A percentile compares a stretch with the other conserved stretches of the same genome.
Conservation (phyloP, 2,797 vertebrate species). For the Micrastur ruficollis region DNA sequence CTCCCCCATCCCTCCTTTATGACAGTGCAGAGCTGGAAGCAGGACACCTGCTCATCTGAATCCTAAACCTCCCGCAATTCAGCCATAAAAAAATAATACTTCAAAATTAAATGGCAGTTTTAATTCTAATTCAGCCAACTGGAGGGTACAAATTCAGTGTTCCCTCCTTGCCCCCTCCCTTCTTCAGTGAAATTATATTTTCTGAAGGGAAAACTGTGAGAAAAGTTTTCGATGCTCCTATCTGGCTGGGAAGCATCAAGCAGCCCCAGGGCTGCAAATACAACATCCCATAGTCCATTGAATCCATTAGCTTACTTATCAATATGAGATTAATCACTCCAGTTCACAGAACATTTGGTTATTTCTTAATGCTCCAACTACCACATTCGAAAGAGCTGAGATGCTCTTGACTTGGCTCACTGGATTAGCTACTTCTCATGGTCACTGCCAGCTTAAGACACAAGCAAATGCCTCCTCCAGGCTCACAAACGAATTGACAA, state of each 20-base stretch:
- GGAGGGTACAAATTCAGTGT: neutral
- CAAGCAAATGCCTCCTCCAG: neutral
- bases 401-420: neutral
- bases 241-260: neutral
- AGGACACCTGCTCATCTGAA: neutral
- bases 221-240: neutral
- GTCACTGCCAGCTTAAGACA: neutral
- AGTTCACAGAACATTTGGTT: neutral
- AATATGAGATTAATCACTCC: constrained; percentile 34
- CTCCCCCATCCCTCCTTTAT: neutral
- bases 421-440: neutral
- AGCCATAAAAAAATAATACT: neutral
- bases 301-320: constrained; percentile 24
- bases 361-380: neutral
- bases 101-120: neutral
- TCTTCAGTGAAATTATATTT: neutral
- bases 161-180: neutral
- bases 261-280: neutral
- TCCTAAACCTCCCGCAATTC: neutral
- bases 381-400: neutral
- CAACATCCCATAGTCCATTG: constrained; percentile 4
- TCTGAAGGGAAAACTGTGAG: neutral
- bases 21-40: neutral
- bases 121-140: neutral
- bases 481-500: neutral